Evolutionary conservation across 2,113 vertebrate species (phyloP).

Genomic region (Anguilla rostrata): DNA sequence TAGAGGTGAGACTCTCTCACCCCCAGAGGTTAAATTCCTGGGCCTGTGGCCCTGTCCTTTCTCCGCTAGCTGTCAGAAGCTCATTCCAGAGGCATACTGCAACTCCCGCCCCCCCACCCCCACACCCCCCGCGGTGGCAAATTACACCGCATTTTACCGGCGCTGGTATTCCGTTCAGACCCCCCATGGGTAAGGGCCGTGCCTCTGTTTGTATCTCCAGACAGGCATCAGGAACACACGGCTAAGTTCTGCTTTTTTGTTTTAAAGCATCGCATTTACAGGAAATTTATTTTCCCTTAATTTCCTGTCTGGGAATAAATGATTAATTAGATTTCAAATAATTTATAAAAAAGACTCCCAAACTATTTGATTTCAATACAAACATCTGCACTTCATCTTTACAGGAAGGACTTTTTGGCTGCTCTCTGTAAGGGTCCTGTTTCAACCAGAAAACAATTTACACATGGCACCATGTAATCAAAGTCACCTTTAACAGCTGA

Average conservation of each 20-base stretch:
- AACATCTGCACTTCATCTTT: background rate
- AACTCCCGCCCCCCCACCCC: background rate
- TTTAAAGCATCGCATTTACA: background rate
- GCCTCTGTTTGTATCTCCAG: background rate
- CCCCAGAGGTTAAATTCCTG: constrained; percentile 47
- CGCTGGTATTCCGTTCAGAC: background rate
- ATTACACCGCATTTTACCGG: no score
- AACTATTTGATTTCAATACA: background rate
- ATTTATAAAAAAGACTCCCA: no score
- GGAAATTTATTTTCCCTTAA: background rate
- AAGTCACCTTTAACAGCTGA: background rate
- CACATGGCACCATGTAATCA: background rate
- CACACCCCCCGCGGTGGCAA: no score
- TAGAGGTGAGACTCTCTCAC: background rate
- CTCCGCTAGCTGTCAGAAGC: constrained; percentile 35
- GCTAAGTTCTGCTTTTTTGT: no score
- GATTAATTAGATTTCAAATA: background rate
- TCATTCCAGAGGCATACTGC: constrained; percentile 21
- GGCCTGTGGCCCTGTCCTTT: constrained; percentile 18
- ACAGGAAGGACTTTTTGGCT: background rate
- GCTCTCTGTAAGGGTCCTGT: background rate
- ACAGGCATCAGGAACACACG: background rate
- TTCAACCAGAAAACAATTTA: background rate
- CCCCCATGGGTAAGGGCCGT: background rate
- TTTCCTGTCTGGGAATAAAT: background rate